These are phyloP conservation scores for Myxocyprinus asiaticus DNA, from an alignment of 2,113 vertebrate genomes.

Conservation along the genomic window DNA sequence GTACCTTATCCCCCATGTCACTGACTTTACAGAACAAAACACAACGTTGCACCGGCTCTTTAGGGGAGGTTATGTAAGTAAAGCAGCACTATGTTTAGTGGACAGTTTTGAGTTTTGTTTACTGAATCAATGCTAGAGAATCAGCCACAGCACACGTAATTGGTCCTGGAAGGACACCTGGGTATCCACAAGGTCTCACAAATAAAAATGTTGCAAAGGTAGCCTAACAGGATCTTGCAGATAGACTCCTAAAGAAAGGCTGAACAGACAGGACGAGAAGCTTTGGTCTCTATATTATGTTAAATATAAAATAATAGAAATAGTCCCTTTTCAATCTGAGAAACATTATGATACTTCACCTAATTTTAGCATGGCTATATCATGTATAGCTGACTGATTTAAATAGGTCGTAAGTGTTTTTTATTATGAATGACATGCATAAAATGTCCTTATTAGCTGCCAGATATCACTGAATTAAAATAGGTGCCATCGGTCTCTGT, in stretches of 20 bases:
- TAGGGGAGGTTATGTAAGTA: constrained; percentile 17
- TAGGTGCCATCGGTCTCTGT: too few relatives aligned
- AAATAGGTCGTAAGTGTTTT: too few relatives aligned
- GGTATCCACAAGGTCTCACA: neutral
- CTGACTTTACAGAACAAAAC: constrained; percentile 8
- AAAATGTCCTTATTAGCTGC: too few relatives aligned
- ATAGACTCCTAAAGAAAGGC: too few relatives aligned
- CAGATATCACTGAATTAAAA: too few relatives aligned
- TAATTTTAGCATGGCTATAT: too few relatives aligned
- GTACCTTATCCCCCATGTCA: constrained; percentile 2
- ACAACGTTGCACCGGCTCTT: neutral
- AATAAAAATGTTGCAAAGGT: neutral
- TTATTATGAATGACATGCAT: too few relatives aligned
- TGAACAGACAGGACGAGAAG: too few relatives aligned
- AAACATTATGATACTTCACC: neutral
- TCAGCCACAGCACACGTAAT: neutral
- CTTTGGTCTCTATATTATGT: too few relatives aligned
- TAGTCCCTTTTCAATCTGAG: neutral
- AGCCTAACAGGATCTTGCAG: neutral
- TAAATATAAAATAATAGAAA: neutral
- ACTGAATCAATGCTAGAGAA: neutral
- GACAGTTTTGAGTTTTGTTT: constrained; percentile 14
- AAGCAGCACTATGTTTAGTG: neutral
- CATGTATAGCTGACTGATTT: too few relatives aligned
- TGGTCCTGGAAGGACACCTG: neutral